A percentile compares a stretch with the other conserved stretches of the same genome.
phyloP scores from a whole-genome alignment of 2,113 vertebrate genomes.

The Spea multiplicata region DNA sequence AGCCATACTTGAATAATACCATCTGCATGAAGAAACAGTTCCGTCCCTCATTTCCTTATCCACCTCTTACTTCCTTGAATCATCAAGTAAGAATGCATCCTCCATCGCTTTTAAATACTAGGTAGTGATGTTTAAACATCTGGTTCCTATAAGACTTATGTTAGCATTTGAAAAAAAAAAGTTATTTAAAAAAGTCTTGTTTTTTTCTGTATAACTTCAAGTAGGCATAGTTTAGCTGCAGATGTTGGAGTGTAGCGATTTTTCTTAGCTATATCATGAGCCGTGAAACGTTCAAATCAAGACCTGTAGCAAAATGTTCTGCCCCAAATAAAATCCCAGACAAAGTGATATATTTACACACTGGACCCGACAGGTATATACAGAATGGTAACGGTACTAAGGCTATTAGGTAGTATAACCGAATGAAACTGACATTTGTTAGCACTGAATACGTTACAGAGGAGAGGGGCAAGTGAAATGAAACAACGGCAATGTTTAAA shows the following conservation, averaged over 20 bases:
- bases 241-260: background rate
- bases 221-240: background rate
- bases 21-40: background rate
- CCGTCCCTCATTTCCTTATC: slow-evolving; percentile 30
- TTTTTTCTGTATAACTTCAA: background rate
- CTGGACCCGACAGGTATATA: too few species aligned
- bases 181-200: slow-evolving; percentile 8
- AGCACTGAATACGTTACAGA: too few species aligned
- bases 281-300: background rate
- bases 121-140: background rate
- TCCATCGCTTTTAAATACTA: slow-evolving; percentile 13
- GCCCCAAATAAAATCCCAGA: too few species aligned
- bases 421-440: too few species aligned
- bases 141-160: accelerated
- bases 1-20: slow-evolving; percentile 19
- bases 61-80: slow-evolving; percentile 15
- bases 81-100: slow-evolving; percentile 9
- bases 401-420: too few species aligned
- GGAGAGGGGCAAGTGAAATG: too few species aligned
- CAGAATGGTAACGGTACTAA: too few species aligned
- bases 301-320: background rate
- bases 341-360: too few species aligned
- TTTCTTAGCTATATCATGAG: background rate
- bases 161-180: slow-evolving; percentile 20
- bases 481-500: too few species aligned